Percentiles rank a stretch among this genome's conserved stretches.
These are phyloP conservation scores for Apodemus sylvaticus DNA, from an alignment of 2,113 vertebrate genomes.

Conservation along the genomic window DNA sequence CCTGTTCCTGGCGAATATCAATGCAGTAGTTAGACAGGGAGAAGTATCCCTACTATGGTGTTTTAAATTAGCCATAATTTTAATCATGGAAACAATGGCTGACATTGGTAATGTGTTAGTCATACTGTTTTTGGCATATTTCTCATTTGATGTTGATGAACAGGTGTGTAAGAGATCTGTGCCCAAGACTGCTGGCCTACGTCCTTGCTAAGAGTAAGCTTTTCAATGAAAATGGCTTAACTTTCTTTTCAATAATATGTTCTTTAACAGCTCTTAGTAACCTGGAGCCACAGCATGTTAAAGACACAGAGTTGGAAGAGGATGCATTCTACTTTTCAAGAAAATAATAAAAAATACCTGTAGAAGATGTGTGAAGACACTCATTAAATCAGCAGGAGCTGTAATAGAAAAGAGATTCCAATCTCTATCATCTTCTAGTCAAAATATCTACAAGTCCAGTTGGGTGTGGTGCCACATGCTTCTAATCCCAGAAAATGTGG, in stretches of 20 bases:
- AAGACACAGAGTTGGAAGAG: not conserved
- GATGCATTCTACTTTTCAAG: not conserved
- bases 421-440: not conserved
- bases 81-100: conserved; percentile 22
- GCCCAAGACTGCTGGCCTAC: not conserved
- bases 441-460: not conserved
- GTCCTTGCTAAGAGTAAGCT: not conserved
- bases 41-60: not conserved
- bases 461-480: not conserved
- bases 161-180: conserved; percentile 10
- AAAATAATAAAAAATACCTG: not conserved
- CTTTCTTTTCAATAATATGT: not conserved
- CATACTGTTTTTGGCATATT: not conserved
- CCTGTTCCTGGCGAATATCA: not conserved
- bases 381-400: not conserved
- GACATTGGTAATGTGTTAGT: not conserved
- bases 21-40: not conserved
- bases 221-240: not conserved
- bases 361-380: not conserved
- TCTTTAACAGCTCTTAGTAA: not conserved
- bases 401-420: not conserved
- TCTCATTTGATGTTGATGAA: not conserved
- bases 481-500: not conserved
- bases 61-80: conserved; percentile 34
- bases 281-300: not conserved